Evolutionary conservation across 2,888 invertebrate species (phyloP), one percentile per base, ranked within the genome.

Genomic region (Ptychoptera contaminata): DNA sequence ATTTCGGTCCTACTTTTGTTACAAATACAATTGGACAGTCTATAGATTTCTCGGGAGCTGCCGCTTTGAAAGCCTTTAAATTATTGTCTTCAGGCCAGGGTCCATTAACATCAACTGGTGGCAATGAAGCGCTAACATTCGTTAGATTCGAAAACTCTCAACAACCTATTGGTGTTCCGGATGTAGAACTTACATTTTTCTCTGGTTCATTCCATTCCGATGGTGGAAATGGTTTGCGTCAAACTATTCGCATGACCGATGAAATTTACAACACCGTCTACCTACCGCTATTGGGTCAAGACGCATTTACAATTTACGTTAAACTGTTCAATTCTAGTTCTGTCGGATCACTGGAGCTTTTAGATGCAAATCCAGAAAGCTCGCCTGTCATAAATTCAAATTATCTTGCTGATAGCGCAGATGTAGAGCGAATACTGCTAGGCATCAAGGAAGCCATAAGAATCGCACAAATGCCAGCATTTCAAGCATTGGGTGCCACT

Each of bases 311-410:
- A 38, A 62, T 76, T n/a, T 70, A 82, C 43, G 74, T 81, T 0
- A 78, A 84, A 67, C 63, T 82, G 8, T 69, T 82, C 41, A 74
- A 81, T 56, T 85, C 85, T 0, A 73, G 76, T 56, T 84, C 84
- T 12, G 65, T 69, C 16, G 85, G 86, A 1, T 65, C 70, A 16
- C 51, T 85, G 0, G 71, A 69, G 54, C 63, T 92, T 8, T 72
- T 69, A 52, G 74, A 78, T 37, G 74, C 65, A n/a, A 76, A 90
- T 65, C 85, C 88, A 0, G 71, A 77, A 38, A 76, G 79, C 32
- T 74, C 78, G 52, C 88, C 91, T 0, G 63, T 75, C n/a, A 75
- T 92, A 52, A 76, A 83, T 53, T 80, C 86, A 0, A 84, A 90
- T 54, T 90, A 90, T 58, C 72, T 88, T 47, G 70, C 73, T 0